phyloP scores from a whole-genome alignment of 2,113 vertebrate genomes.

The Fulmarus glacialis region DNA sequence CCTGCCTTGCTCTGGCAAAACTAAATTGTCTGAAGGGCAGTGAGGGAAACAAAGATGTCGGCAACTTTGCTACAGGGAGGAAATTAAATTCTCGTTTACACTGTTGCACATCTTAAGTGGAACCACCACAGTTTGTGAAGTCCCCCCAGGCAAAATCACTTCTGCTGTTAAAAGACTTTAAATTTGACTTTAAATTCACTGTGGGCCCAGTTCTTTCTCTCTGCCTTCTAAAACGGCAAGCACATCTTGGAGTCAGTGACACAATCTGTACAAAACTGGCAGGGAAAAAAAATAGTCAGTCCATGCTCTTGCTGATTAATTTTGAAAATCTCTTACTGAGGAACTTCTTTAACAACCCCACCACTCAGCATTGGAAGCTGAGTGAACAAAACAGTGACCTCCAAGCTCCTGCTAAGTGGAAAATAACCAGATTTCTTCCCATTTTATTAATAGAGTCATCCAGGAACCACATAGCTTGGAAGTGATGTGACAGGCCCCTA shows the following conservation, averaged over 20 bases:
- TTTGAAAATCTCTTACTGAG: neutral
- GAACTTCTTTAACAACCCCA: neutral
- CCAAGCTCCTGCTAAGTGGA: neutral
- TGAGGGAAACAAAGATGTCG: neutral
- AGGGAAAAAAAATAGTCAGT: neutral
- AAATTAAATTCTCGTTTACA: neutral
- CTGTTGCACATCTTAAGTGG: neutral
- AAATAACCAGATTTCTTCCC: neutral
- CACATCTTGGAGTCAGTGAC: neutral
- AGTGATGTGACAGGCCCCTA: neutral
- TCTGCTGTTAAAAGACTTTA: neutral
- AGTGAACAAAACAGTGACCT: neutral
- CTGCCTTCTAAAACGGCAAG: neutral
- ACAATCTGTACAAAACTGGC: neutral
- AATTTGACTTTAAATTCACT: neutral
- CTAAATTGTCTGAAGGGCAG: neutral
- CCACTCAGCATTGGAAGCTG: neutral
- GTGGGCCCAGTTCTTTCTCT: neutral
- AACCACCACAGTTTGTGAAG: neutral
- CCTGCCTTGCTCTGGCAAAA: neutral
- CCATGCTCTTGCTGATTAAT: neutral
- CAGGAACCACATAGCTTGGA: neutral
- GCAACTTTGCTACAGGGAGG: neutral
- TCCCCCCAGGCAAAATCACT: neutral
- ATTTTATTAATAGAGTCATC: conserved; percentile 8